Evolutionary conservation across 2,797 vertebrate genomes (phyloP).

Genomic region (Scomberomorus guttatus): DNA sequence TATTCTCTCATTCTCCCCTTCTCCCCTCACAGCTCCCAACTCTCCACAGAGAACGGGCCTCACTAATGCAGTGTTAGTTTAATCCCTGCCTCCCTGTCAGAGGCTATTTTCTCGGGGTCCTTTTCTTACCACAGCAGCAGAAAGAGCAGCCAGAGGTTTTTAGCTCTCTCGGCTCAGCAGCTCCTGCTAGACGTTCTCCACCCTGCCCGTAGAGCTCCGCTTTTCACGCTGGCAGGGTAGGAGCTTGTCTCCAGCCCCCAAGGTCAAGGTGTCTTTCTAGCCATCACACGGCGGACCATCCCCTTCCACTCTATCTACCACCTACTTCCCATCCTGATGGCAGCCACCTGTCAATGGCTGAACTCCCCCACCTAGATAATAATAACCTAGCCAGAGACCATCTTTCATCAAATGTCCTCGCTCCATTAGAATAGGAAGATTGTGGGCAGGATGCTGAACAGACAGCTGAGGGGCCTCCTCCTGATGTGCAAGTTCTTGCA

Average conservation of each 20-base stretch:
- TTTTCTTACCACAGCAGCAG: conserved; percentile 40
- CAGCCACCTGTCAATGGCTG: conserved; percentile 70
- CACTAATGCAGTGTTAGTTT: conserved; percentile 78
- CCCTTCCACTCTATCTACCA: conserved; percentile 44
- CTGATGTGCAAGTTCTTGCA: conserved; percentile 48
- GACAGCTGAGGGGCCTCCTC: conserved; percentile 48
- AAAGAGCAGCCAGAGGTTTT: conserved; percentile 47
- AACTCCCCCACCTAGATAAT: conserved; percentile 69
- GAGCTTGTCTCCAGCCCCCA: conserved; percentile 52
- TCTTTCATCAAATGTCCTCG: conserved; percentile 64
- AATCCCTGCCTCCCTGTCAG: conserved; percentile 77
- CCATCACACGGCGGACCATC: conserved; percentile 20
- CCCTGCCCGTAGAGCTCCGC: background rate
- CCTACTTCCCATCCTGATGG: conserved; percentile 56
- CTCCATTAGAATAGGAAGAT: conserved; percentile 66
- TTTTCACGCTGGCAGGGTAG: conserved; percentile 8
- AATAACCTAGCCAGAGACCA: conserved; percentile 63
- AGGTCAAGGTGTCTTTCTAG: conserved; percentile 69
- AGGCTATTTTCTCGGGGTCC: conserved; percentile 66
- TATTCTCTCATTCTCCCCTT: conserved; percentile 40
- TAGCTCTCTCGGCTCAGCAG: conserved; percentile 33
- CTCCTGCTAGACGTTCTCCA: conserved; percentile 42
- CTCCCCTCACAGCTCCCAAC: conserved; percentile 35
- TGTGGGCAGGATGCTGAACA: conserved; percentile 42
- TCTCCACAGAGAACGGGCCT: conserved; percentile 55